Evolutionary conservation across 2,888 invertebrate genomes (phyloP), one percentile per base, ranked within the genome.

Genomic region (Sabatieria punctata): DNA sequence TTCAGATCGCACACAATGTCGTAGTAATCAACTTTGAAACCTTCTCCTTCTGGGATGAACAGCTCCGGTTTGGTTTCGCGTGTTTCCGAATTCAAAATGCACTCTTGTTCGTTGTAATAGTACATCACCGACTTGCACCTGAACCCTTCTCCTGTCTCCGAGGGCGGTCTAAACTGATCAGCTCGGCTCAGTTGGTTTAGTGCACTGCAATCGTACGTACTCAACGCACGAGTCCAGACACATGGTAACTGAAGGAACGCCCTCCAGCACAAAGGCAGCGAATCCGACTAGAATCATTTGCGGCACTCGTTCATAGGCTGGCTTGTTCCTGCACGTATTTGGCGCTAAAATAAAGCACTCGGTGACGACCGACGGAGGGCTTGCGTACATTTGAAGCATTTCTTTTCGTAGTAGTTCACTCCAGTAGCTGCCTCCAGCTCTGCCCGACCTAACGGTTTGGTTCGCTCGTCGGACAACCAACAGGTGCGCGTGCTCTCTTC

Each of bases 91-190:
- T 63, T 63, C 39, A 63, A 51, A 49, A 63, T 63, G 52, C 63
- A 63, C 50, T 63, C 63, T 46, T 58, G 55, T 46, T 63, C 61
- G 49, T 61, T 62, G 58, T 63, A 64, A 54, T 64, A 63, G 54
- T 63, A 63, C 63, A 63, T 63, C 39, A 58, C 63, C n/a, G 63
- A 64, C 49, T 60, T 60, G 57, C 63, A 63, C 30, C 55, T 55
- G 51, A 61, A 60, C 46, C 55, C 56, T 21, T 59, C 57, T 36
- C 61, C 63, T 35, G 61, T 60, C 55, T 62, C 62, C 42, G 62
- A 60, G 24, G 62, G 62, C 40, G 62, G 62, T 50, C 57, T 59
- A 42, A 44, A 37, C 37, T 4, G 21, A 6, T 30, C 30, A 15
- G 8, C 30, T 15, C 8, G n/a, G n/a, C n/a, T n/a, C n/a, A n/a